These are phyloP conservation scores for Tribolium madens DNA, from an alignment of 1,140 invertebrate species.

Conservation along the genomic window DNA sequence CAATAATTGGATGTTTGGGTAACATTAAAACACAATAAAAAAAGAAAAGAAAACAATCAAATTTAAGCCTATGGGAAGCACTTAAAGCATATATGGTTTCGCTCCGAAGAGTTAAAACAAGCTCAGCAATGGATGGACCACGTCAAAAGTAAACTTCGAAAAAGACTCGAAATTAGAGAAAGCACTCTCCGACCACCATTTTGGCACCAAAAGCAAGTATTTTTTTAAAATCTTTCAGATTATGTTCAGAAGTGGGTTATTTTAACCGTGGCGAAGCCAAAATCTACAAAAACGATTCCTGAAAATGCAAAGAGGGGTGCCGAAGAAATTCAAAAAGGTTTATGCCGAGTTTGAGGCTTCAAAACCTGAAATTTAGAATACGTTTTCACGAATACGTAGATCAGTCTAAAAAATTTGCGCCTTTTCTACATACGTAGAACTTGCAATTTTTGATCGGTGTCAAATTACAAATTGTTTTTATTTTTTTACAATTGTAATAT, in stretches of 20 bases:
- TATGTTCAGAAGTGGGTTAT: conserved; percentile 51
- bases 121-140: conserved; percentile 49
- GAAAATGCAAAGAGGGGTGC: conserved; percentile 40
- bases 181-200: neutral
- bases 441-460: neutral
- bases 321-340: conserved; percentile 21
- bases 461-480: too few relatives aligned
- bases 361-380: neutral
- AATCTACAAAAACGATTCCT: conserved; percentile 21
- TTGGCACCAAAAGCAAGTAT: neutral
- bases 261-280: conserved; percentile 45
- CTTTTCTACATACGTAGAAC: too few relatives aligned
- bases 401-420: too few relatives aligned
- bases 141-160: conserved; percentile 33
- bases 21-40: neutral
- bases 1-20: conserved; percentile 57
- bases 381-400: neutral
- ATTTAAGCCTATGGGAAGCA: conserved; percentile 50
- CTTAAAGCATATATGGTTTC: conserved; percentile 47
- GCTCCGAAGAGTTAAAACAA: conserved; percentile 38
- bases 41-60: neutral
- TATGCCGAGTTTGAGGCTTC: neutral
- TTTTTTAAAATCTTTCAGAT: conserved; percentile 26
- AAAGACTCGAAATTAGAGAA: conserved; percentile 41
- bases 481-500: neutral